Evolutionary conservation across 1,140 invertebrate genomes (phyloP).

Genomic region (Ptiloglossa arizonensis): DNA sequence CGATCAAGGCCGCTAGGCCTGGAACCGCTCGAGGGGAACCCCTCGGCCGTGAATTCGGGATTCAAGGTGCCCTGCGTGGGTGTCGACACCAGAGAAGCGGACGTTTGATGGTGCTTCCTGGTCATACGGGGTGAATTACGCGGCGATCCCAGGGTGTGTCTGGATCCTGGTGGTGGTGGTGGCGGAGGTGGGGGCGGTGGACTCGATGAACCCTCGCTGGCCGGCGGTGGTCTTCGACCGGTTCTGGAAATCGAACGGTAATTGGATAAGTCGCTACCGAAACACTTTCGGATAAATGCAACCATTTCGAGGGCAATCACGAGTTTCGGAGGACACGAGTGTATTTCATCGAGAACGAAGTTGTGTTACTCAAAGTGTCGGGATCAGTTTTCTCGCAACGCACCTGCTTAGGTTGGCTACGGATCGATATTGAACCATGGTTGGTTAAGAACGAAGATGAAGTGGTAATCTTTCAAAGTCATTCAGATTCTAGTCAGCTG

Average conservation of each 20-base stretch:
- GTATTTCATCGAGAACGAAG: too few relatives aligned
- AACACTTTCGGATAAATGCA: not conserved
- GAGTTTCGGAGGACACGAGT: not conserved
- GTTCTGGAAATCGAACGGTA: conserved; percentile 44
- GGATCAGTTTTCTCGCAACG: not conserved
- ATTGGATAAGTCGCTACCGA: not conserved
- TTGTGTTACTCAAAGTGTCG: too few relatives aligned
- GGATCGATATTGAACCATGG: too few relatives aligned
- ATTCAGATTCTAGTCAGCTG: too few relatives aligned
- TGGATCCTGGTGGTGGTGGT: conserved; percentile 69
- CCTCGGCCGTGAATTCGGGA: conserved; percentile 57
- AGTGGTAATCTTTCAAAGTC: too few relatives aligned
- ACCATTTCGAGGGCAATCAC: not conserved
- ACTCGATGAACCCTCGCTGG: conserved; percentile 76
- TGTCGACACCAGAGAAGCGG: conserved; percentile 75
- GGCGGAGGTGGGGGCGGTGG: conserved; percentile 76
- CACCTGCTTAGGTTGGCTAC: too few relatives aligned
- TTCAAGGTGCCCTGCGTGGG: conserved; percentile 69
- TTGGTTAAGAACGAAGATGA: too few relatives aligned
- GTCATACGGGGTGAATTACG: conserved; percentile 76
- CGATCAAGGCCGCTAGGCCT: conserved; percentile 82
- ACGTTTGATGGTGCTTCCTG: conserved; percentile 78
- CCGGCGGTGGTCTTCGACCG: conserved; percentile 67
- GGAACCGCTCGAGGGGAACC: conserved; percentile 64
- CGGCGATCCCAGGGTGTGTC: conserved; percentile 73